Evolutionary conservation across 2,113 vertebrate species (phyloP).

Genomic region (Prietella phreatophila): DNA sequence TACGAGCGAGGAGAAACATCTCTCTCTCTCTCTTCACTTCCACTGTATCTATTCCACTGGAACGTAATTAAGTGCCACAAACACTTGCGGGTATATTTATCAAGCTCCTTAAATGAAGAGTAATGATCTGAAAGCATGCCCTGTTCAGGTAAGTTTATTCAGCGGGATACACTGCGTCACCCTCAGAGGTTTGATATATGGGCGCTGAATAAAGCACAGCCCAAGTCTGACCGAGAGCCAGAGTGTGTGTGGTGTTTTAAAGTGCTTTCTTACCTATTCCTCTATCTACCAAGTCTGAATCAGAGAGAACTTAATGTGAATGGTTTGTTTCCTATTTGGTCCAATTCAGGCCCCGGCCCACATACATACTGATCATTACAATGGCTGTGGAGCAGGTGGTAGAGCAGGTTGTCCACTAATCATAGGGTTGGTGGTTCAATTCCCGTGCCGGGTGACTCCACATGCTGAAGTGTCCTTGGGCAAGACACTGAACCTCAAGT

Average conservation of each 20-base stretch:
- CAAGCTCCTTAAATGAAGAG: constrained; percentile 11
- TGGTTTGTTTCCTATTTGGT: background rate
- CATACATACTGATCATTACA: background rate
- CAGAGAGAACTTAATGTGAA: background rate
- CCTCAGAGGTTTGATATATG: constrained; percentile 4
- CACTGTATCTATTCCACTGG: background rate
- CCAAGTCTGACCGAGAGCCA: background rate
- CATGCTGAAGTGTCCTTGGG: too few species aligned
- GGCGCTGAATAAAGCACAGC: background rate
- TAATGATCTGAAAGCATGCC: constrained; percentile 1
- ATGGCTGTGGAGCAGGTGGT: too few species aligned
- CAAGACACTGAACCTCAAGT: too few species aligned
- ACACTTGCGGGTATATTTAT: constrained; percentile 9
- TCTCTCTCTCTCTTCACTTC: background rate
- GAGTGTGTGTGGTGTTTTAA: background rate
- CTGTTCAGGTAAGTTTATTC: background rate
- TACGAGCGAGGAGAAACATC: background rate
- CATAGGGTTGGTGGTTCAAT: too few species aligned
- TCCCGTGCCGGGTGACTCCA: too few species aligned
- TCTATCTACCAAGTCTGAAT: background rate
- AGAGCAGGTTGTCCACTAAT: too few species aligned
- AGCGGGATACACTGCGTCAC: background rate
- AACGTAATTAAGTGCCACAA: constrained; percentile 16
- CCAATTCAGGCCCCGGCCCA: background rate
- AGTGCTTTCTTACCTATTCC: background rate